These are phyloP conservation scores for Mirounga angustirostris DNA, from an alignment of 2,113 vertebrate genomes.

Conservation along the genomic window DNA sequence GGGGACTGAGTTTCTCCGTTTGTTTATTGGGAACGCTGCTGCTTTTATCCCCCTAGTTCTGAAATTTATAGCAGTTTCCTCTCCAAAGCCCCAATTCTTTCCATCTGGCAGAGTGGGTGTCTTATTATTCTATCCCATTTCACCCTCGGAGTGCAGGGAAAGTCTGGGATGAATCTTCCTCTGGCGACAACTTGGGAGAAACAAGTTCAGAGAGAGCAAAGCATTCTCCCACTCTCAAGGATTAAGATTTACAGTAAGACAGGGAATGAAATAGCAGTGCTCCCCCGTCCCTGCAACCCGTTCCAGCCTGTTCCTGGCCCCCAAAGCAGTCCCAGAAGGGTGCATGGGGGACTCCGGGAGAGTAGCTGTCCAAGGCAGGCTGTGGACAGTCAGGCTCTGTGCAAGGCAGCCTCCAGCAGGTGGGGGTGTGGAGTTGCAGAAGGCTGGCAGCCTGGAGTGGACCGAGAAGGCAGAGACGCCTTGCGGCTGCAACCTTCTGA, in stretches of 20 bases:
- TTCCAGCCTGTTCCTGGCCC: not conserved
- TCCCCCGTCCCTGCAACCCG: not conserved
- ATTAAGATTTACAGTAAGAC: not conserved
- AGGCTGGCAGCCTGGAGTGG: not conserved
- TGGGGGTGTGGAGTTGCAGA: slow-evolving; percentile 78
- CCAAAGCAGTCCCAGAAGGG: not conserved
- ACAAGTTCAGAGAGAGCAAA: not conserved
- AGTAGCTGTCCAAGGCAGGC: fast-evolving
- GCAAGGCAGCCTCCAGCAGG: slow-evolving; percentile 75
- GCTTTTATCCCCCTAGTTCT: not conserved
- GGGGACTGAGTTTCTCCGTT: slow-evolving; percentile 24
- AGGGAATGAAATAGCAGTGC: not conserved
- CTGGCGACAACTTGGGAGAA: not conserved
- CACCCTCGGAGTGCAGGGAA: not conserved
- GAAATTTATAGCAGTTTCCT: slow-evolving; percentile 5
- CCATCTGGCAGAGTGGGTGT: not conserved
- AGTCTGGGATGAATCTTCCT: not conserved
- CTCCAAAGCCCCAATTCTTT: not conserved
- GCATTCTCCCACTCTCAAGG: not conserved
- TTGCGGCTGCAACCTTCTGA: not conserved
- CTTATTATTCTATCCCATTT: not conserved
- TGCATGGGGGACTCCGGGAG: fast-evolving
- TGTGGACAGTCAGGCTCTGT: not conserved
- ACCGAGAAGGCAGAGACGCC: fast-evolving
- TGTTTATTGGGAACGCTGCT: slow-evolving; percentile 44